Percentiles rank a stretch among this genome's conserved stretches.
Conservation (phyloP, 2,797 vertebrate genomes). For the Chanos chanos region DNA sequence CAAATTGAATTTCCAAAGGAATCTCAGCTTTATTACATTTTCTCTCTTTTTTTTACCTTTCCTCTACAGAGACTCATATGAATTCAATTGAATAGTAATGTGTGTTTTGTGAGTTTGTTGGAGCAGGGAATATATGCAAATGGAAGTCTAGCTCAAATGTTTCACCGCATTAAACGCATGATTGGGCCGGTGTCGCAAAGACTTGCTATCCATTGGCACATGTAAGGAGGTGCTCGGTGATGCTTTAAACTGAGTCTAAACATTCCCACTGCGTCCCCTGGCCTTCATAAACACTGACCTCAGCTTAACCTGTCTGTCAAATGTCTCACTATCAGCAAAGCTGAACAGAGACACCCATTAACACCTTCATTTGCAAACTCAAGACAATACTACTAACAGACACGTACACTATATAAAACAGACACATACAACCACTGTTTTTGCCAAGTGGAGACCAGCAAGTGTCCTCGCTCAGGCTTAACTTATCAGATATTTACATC, state of each 20-base stretch:
- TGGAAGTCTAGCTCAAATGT: constrained; percentile 1
- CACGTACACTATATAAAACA: background rate
- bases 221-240: constrained; percentile 25
- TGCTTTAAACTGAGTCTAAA: constrained; percentile 24
- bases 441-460: no score
- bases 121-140: background rate
- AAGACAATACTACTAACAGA: constrained; percentile 6
- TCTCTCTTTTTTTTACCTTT: constrained; percentile 5
- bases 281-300: constrained; percentile 24
- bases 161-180: constrained; percentile 19
- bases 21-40: constrained; percentile 14
- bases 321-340: constrained; percentile 20
- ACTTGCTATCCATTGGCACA: constrained; percentile 18
- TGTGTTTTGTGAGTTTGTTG: constrained; percentile 5
- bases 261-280: constrained; percentile 25
- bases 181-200: constrained; percentile 22
- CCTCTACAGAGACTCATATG: background rate
- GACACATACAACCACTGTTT: background rate
- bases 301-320: constrained; percentile 20
- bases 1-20: constrained; percentile 11
- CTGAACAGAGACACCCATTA: constrained; percentile 19
- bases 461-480: no score
- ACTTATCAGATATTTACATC: no score
- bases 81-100: constrained; percentile 9
- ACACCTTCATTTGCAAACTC: constrained; percentile 27